Evolutionary conservation across 1,140 invertebrate species (phyloP), one percentile per base, ranked within the genome.

Genomic region (Ladona fulva): DNA sequence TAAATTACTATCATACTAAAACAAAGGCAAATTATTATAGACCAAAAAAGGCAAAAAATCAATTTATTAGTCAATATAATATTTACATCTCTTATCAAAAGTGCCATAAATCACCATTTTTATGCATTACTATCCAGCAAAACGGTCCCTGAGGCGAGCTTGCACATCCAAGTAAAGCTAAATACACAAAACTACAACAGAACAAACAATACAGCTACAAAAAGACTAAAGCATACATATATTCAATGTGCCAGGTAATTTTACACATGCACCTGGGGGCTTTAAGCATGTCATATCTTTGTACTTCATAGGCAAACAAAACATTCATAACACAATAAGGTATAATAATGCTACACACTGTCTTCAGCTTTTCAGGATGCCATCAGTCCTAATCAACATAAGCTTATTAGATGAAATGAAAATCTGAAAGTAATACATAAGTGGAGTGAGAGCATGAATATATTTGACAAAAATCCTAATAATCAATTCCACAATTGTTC

Each of bases 141-240:
- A 66, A 66, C 52, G n/a, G n/a, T 66, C 52, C 52, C 52, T 66
- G 52, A 66, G 52, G 52, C 52, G n/a, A 66, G 52, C 5, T 66
- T 22, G 52, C 52, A 66, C 52, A 66, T 66, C n/a, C 16, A 66
- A 16, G 52, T 66, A 66, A 66, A 66, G 14, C 52, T 66, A 22
- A 66, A 66, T 66, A 66, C 52, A 66, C 52, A 66, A 66, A 66
- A 66, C n/a, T 66, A 12, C n/a, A 66, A 66, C 52, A 66, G 52
- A 66, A 66, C 52, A 66, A 66, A 66, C 14, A 19, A 66, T 66
- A 66, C 52, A 66, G 52, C 52, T 66, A 66, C 52, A 66, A 16
- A 22, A 66, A 16, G 14, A 66, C n/a, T 16, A 66, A 66, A 66
- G 1, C 52, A 66, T 66, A 66, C 52, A 66, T 66, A 16, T 66